A percentile compares a stretch with the other conserved stretches of the same genome.
Conservation (phyloP, 2,888 invertebrate species). For the Ophion ellenae region DNA sequence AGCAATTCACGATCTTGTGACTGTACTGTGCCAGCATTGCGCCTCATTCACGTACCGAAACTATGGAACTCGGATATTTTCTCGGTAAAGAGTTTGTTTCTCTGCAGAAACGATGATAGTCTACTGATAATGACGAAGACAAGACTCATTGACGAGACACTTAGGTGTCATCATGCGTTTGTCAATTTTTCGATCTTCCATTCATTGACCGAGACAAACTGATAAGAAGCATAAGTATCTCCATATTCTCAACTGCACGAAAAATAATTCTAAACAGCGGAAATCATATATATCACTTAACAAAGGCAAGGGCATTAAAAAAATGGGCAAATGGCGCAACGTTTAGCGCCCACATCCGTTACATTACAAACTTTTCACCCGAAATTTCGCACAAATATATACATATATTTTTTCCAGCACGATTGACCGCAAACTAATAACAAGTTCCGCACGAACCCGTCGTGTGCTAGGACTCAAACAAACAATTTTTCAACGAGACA, state of each 20-base stretch:
- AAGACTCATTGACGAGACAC: conserved; percentile 43
- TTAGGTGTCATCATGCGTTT: conserved; percentile 15
- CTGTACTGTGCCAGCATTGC: conserved; percentile 6
- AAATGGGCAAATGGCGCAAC: too few relatives aligned
- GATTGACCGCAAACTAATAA: not conserved
- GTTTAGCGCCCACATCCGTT: too few relatives aligned
- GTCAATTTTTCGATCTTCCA: too few relatives aligned
- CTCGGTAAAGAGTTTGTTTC: conserved; percentile 57
- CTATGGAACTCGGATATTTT: conserved; percentile 21
- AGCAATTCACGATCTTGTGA: conserved; percentile 35
- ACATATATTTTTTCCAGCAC: not conserved
- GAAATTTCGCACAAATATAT: too few relatives aligned
- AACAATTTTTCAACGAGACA: conserved; percentile 24
- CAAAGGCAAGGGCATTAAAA: too few relatives aligned
- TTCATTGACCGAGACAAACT: too few relatives aligned
- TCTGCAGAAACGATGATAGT: conserved; percentile 45
- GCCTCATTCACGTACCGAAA: not conserved
- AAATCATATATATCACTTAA: too few relatives aligned
- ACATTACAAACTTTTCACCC: too few relatives aligned
- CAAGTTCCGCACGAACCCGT: not conserved
- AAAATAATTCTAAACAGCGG: too few relatives aligned
- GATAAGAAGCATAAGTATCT: too few relatives aligned
- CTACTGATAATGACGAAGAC: conserved; percentile 57
- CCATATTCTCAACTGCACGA: too few relatives aligned
- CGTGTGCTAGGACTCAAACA: not conserved